Percentiles rank a stretch among this genome's conserved stretches.
Evolutionary conservation across 2,113 vertebrate species (phyloP).

Genomic region (Dissostichus mawsoni): DNA sequence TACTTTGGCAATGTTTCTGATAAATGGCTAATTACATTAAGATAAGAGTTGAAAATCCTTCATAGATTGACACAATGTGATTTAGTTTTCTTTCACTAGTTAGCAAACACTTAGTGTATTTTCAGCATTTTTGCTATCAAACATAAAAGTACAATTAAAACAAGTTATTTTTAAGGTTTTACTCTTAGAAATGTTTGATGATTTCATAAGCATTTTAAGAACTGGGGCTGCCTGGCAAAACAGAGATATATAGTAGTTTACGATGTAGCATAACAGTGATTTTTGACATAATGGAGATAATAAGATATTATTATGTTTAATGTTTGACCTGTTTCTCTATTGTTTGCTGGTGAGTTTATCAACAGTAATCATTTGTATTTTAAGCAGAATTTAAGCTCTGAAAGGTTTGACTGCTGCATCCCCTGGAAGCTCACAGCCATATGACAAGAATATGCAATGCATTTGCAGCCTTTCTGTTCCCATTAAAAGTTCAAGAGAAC

Average conservation of each 20-base stretch:
- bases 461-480: slow-evolving; percentile 2
- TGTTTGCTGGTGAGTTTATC: neutral
- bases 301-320: neutral
- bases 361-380: neutral
- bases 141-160: too few relatives aligned
- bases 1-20: too few relatives aligned
- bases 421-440: neutral
- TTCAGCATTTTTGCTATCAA: neutral
- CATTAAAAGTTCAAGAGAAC: slow-evolving; percentile 1
- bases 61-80: neutral
- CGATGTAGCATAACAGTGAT: neutral
- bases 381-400: neutral
- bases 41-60: neutral
- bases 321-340: slow-evolving; percentile 6
- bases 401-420: neutral
- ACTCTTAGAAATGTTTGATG: neutral
- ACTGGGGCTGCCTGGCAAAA: neutral
- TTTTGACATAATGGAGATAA: neutral
- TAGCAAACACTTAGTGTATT: neutral
- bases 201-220: neutral
- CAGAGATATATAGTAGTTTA: neutral
- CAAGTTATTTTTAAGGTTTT: neutral
- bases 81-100: neutral
- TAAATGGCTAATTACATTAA: neutral
- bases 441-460: neutral